phyloP scores from a whole-genome alignment of 2,797 vertebrate genomes.

The Thamnophis elegans region DNA sequence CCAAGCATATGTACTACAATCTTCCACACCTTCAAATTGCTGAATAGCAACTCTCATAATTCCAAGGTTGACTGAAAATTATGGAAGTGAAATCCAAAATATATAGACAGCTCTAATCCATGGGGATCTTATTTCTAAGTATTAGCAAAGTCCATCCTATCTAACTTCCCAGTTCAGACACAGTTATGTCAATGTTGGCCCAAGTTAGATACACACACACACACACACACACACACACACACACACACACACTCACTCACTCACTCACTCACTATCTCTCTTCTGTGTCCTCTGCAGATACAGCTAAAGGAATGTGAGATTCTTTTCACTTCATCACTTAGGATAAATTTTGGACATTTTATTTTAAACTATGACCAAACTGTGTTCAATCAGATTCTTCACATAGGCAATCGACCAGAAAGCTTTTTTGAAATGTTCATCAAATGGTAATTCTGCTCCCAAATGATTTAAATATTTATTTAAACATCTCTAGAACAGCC shows the following conservation, averaged over 20 bases:
- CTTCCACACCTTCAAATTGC: neutral
- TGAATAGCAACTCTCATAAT: neutral
- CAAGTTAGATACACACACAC: neutral
- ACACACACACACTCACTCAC: neutral
- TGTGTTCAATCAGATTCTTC: neutral
- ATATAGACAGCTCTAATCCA: neutral
- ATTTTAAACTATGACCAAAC: conserved; percentile 10
- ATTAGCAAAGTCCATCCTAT: neutral
- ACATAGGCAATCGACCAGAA: neutral
- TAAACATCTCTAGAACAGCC: neutral
- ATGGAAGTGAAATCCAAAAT: neutral
- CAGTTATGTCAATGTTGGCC: neutral
- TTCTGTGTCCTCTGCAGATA: conserved; percentile 22
- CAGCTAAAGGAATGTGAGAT: neutral
- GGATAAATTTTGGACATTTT: neutral
- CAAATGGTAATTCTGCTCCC: neutral
- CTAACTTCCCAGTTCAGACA: neutral
- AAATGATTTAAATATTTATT: neutral
- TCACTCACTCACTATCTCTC: neutral
- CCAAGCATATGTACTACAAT: neutral
- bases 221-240: neutral
- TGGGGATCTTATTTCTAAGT: neutral
- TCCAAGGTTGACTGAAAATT: neutral
- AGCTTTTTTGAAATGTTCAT: neutral
- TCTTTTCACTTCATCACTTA: neutral